Base-by-base conservation (phyloP, 2,888 invertebrate species). In the Craniophora ligustri region DNA sequence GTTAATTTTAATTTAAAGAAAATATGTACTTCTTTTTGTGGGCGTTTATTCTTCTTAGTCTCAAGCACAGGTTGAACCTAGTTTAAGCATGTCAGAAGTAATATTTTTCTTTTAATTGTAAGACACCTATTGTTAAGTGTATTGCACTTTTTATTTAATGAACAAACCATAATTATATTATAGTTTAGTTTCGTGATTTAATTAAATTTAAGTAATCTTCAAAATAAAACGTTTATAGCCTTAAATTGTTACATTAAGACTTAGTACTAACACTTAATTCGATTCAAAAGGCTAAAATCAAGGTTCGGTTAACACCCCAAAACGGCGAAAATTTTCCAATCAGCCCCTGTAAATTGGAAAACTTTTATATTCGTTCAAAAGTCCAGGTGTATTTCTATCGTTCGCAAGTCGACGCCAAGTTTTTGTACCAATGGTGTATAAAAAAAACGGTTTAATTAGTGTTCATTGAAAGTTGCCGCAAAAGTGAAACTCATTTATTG, bases 261-360 rank as follows among this genome's bases (percentile, higher is more conserved):
- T 79, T 76, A 49, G 40, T 21, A 44, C 53, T 34, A 82, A 78
- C 78, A 80, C 82, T 83, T 80, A 86, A 87, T 87, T 85, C 81
- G 79, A 82, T 85, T 80, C 79, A 81, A 83, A 87, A 85, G 85
- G 83, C 87, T 80, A 79, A 87, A 91, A 87, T 88, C 86, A 89
- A 85, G 88, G 85, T 85, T 89, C 89, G 89, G 89, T 92, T 91
- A 93, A 90, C 91, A 88, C 89, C 88, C 89, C 54, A 84, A 91
- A 91, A 88, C 84, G 91, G 82, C 79, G 90, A 89, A 91, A 92
- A 92, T 91, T 92, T 91, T 87, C 91, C 92, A 92, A 92, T 92
- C 92, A 92, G 86, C 88, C 86, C 81, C 88, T 87, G 87, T 92
- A 93, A 92, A 92, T 93, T 92, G 91, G 93, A 92, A 92, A 93